Evolutionary conservation across 2,888 invertebrate genomes (phyloP), one percentile per base, ranked within the genome.

Genomic region (Agonopterix subpropinquella): DNA sequence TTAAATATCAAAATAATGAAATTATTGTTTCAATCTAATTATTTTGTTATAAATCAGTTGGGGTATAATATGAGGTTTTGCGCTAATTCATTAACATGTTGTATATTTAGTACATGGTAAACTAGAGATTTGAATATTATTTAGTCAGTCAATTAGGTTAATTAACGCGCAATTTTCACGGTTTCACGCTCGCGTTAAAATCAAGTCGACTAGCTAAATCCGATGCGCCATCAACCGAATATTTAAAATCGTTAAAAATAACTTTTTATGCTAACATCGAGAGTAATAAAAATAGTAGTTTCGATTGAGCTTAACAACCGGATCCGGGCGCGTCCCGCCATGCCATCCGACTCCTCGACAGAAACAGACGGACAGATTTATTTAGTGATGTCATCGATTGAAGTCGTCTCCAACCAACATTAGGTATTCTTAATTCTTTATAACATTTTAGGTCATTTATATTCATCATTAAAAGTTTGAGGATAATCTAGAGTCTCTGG

Each of bases 201-300:
- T 50, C 41, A 28, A 28, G 28, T 28, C 28, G 28, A 28, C 28
- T 28, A 28, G 37, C 9, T 11, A 49, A 47, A 49, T 43, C 37
- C 48, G 44, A 52, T 49, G 47, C 43, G 52, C 53, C 50, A 50
- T 58, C 52, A 51, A 52, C 51, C 47, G 56, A 57, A 57, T 56
- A 59, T 57, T 58, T 54, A 57, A 62, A 47, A 59, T 62, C 42
- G 65, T 70, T 65, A 58, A 67, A 77, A 73, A 74, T 72, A 68
- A 63, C 28, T 28, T 70, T 68, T 69, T 67, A 71, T 71, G 68
- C 69, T 65, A 65, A 67, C 77, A 75, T 73, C 69, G 61, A 68
- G 61, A 58, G 75, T 69, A 77, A 82, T 85, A 84, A 84, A 86
- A 85, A 86, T 85, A 81, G 80, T 77, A 59, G 71, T 75, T 80